These are phyloP conservation scores for Drosophila murphyi DNA, from an alignment of 1,140 invertebrate species.

Conservation along the genomic window DNA sequence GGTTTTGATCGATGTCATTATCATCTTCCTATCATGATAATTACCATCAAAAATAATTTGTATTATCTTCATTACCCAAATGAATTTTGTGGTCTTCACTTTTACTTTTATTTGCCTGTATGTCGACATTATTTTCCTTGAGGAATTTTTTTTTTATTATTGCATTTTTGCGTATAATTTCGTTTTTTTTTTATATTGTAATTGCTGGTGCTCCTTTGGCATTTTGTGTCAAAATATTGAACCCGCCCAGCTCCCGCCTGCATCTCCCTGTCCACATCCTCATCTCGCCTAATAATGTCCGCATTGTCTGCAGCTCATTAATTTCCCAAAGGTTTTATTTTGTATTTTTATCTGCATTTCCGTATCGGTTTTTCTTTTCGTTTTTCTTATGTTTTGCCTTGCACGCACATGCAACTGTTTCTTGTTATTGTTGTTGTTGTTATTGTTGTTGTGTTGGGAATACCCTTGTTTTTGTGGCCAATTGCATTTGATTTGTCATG, in stretches of 20 bases:
- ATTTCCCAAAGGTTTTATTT: conserved; percentile 65
- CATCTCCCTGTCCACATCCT: neutral
- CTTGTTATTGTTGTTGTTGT: conserved; percentile 22
- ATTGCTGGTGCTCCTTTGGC: conserved; percentile 34
- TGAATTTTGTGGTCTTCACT: conserved; percentile 41
- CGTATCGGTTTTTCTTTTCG: conserved; percentile 51
- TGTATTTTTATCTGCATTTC: conserved; percentile 69
- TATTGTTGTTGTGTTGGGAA: conserved; percentile 9
- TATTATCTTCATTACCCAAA: conserved; percentile 26
- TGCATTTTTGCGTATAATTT: conserved; percentile 2
- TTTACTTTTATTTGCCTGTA: conserved; percentile 52
- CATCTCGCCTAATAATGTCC: conserved; percentile 61
- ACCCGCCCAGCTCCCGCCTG: conserved; percentile 4
- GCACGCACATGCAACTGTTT: conserved; percentile 55
- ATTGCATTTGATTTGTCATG: neutral
- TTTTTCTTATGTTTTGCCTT: conserved; percentile 31
- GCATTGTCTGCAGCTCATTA: conserved; percentile 76
- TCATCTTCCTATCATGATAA: conserved; percentile 22
- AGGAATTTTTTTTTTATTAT: conserved; percentile 34
- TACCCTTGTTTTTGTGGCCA: conserved; percentile 4
- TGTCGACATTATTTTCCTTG: conserved; percentile 25
- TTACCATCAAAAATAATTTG: conserved; percentile 25
- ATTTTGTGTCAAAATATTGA: conserved; percentile 63
- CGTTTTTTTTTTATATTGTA: neutral
- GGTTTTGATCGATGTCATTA: conserved; percentile 52